Evolutionary conservation across 1,140 invertebrate genomes (phyloP), one percentile per base, ranked within the genome.

Genomic region (Venustaconcha ellipsiformis): DNA sequence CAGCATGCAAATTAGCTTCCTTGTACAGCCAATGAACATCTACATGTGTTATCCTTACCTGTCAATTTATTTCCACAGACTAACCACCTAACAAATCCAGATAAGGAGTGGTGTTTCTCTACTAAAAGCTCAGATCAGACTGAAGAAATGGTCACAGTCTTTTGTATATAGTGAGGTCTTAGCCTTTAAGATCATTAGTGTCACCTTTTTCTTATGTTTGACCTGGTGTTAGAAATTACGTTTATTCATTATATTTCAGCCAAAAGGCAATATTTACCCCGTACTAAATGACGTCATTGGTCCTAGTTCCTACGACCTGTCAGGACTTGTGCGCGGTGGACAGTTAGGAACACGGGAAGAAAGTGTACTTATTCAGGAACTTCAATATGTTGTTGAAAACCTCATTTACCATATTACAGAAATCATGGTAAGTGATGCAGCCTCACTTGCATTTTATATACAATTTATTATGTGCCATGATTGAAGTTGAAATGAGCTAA

Each of bases 401-500:
- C 56, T 87, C 17, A 69, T 84, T 20, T 89, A 86, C 75, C 84
- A 89, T 71, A 87, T 89, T 66, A 89, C 88, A 37, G 88, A 89
- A 76, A 89, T 89, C 18, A 89, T 89, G 88, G 88, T 89, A 74
- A 60, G 74, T 62, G 14, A 57, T 1, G 15, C 17, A 23, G 11
- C n/a, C 37, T 48, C 6, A 48, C 11, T 48, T 48, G 0, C 37
- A 48, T 48, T 48, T 48, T 11, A 48, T 48, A 48, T 48, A 48
- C 37, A 48, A 8, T 48, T 48, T 48, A 48, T 48, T 48, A 48
- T 48, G 37, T 48, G 6, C 6, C 37, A 48, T 8, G 11, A 48
- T 1, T 48, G 37, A 48, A 11, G 37, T 48, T 48, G 37, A 48
- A 48, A 8, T 48, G 4, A 48, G 11, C 6, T 48, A 48, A 48